Percentiles rank a stretch among this genome's conserved stretches.
Evolutionary conservation across 2,113 vertebrate genomes (phyloP).

Genomic region (Prionailurus viverrinus): DNA sequence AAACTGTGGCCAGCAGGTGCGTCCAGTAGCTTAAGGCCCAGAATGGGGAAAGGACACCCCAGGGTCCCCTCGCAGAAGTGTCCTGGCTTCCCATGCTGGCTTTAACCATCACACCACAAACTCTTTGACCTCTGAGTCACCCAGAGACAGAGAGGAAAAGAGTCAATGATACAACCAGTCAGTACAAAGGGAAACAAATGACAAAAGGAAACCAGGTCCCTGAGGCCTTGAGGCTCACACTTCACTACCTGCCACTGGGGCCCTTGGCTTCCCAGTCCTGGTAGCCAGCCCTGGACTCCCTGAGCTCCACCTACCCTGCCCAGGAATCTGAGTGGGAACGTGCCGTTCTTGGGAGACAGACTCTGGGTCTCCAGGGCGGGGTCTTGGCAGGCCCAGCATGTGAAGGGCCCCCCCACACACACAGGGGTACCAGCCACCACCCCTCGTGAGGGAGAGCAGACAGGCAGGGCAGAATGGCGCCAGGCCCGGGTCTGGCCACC

Average conservation of each 20-base stretch:
- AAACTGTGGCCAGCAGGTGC: not conserved
- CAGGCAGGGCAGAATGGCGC: slow-evolving; percentile 66
- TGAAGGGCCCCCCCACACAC: slow-evolving; percentile 62
- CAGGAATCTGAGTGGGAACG: slow-evolving; percentile 25
- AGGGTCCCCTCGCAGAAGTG: not conserved
- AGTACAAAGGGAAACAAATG: not conserved
- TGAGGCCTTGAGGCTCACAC: not conserved
- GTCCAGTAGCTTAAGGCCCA: not conserved
- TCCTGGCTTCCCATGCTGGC: not conserved
- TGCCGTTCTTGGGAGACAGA: slow-evolving; percentile 47
- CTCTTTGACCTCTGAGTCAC: slow-evolving; percentile 52
- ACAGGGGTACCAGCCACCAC: slow-evolving; percentile 59
- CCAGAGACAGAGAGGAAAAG: slow-evolving; percentile 1
- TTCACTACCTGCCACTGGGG: accelerated
- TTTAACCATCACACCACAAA: slow-evolving; percentile 1
- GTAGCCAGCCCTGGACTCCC: not conserved
- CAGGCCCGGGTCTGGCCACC: slow-evolving; percentile 63
- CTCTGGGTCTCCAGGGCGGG: slow-evolving; percentile 80
- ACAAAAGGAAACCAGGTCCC: not conserved
- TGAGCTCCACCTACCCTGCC: not conserved
- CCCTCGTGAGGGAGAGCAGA: not conserved
- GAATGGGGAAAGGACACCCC: not conserved
- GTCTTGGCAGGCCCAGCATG: slow-evolving; percentile 43
- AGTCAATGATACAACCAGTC: not conserved
- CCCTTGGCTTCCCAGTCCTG: not conserved